These are phyloP conservation scores for Andrena minutula DNA, from an alignment of 2,888 invertebrate genomes.

Conservation along the genomic window DNA sequence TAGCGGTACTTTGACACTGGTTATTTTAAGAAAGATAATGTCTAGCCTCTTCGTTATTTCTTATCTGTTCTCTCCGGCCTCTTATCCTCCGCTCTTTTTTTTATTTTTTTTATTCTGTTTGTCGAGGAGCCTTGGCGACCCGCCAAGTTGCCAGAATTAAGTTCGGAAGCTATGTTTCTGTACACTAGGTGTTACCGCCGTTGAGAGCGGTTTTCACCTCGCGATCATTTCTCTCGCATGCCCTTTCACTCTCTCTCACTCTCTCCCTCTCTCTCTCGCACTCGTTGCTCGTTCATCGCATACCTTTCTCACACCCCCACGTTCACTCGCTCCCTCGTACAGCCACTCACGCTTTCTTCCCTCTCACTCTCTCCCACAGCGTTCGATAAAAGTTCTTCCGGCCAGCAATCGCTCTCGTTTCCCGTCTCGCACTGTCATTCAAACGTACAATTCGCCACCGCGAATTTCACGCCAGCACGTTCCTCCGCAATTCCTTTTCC, in stretches of 20 bases:
- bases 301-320: conserved; percentile 24
- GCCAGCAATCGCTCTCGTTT: conserved; percentile 62
- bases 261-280: conserved; percentile 11
- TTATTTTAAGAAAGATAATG: conserved; percentile 85
- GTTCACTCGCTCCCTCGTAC: conserved; percentile 19
- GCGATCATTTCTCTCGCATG: conserved; percentile 49
- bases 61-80: conserved; percentile 70
- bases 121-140: conserved; percentile 69
- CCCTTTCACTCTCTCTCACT: conserved; percentile 14
- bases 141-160: conserved; percentile 76
- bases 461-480: conserved; percentile 61
- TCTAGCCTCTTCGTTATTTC: conserved; percentile 81
- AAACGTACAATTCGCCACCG: conserved; percentile 70
- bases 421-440: conserved; percentile 65
- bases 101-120: conserved; percentile 67
- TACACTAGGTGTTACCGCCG: conserved; percentile 67
- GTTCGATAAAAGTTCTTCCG: conserved; percentile 70
- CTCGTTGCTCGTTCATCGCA: conserved; percentile 26
- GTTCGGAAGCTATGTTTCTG: conserved; percentile 78
- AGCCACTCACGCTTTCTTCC: conserved; percentile 40
- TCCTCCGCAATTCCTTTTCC: conserved; percentile 30
- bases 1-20: conserved; percentile 84
- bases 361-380: conserved; percentile 49
- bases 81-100: conserved; percentile 52
- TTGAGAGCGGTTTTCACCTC: conserved; percentile 63